Base-by-base conservation (phyloP, 2,797 vertebrate genomes). In the Nyctibius grandis region DNA sequence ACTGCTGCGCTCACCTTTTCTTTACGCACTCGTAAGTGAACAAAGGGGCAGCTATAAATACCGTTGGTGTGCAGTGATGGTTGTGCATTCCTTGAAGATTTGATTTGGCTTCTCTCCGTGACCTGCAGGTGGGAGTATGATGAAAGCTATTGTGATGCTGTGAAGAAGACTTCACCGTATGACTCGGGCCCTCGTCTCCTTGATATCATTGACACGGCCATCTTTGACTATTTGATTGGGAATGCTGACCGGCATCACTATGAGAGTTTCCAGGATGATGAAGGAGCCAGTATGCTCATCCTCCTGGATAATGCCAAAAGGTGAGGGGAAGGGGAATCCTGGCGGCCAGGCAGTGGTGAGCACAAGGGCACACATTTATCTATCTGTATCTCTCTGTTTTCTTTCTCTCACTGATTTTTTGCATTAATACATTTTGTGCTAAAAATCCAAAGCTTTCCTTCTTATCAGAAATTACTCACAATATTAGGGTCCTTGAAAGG, bases 191-290 rank as follows among this genome's bases (percentile, higher is more conserved):
- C 99, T 0, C 98, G 99, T 34, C 98, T 99, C 45, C 96, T 99
- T 9, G 99, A 99, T 31, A 99, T 99, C 93, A 99, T 99, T 14
- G 99, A 99, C 97, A 99, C 99, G 0, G 98, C 99, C 17, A 88
- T 99, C 91, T 99, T 99, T 67, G 99, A 99, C 96, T 99, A 99
- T 96, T 96, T 99, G 89, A 99, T 99, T 8, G 99, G 99, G 57
- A 99, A 99, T 18, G 99, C 99, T 0, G 99, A 99, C 93, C 98
- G 99, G 7, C 99, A 99, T 97, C 99, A 99, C 98, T 99, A 99
- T 9, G 99, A 99, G 98, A 99, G 99, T 72, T 99, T 99, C 97
- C 99, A 99, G 96, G 99, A 99, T 1, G 99, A 99, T 2, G 99
- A 99, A 23, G 99, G 99, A 5, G 99, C 99, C 85, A 99, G 99